Evolutionary conservation across 2,797 vertebrate species (phyloP).

Genomic region (Graptemys geographica): DNA sequence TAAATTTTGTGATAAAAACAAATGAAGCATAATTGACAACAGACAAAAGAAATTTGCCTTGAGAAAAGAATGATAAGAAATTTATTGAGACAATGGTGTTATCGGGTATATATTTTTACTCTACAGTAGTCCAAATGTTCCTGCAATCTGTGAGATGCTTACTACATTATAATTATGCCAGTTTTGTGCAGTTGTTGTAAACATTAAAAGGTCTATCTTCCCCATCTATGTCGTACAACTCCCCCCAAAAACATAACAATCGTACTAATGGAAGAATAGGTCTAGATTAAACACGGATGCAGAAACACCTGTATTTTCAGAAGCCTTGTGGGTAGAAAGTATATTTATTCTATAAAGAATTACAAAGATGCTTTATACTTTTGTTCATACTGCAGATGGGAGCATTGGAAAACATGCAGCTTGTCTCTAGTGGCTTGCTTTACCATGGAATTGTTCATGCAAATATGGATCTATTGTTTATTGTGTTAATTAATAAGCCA

Average conservation of each 20-base stretch:
- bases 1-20: constrained; percentile 20
- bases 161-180: neutral
- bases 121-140: neutral
- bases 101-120: neutral
- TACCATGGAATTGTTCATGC: constrained; percentile 27
- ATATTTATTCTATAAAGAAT: neutral
- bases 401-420: neutral
- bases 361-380: neutral
- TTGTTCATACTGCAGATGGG: neutral
- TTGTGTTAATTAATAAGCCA: neutral
- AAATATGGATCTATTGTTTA: constrained; percentile 6
- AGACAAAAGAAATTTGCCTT: neutral
- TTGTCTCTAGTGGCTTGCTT: neutral
- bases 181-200: neutral
- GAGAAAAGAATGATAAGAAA: neutral
- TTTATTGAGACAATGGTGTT: neutral
- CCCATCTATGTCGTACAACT: neutral
- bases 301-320: neutral
- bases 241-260: neutral
- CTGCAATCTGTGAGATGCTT: neutral
- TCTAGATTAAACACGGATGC: neutral
- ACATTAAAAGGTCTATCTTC: neutral
- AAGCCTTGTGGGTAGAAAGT: neutral
- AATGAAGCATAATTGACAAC: constrained; percentile 35
- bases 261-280: neutral